Conservation (phyloP, 2,113 vertebrate species). For the Merops nubicus region DNA sequence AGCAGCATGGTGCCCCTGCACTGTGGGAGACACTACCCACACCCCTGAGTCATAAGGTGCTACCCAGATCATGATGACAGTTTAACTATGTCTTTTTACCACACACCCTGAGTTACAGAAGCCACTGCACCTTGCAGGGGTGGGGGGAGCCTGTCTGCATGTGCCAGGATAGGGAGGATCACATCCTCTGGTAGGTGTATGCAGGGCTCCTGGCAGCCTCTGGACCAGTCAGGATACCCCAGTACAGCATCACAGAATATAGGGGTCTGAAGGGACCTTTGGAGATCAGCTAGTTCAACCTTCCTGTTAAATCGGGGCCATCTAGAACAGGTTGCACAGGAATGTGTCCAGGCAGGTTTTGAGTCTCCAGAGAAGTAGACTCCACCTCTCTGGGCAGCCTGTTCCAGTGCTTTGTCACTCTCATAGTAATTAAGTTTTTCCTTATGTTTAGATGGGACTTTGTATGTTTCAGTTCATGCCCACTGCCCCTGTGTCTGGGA, state of each 20-base stretch:
- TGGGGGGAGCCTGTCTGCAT: neutral
- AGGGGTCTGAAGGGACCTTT: no score
- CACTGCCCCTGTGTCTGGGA: neutral
- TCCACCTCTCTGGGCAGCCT: no score
- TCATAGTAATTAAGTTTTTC: no score
- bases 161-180: neutral
- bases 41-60: neutral
- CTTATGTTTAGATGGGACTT: no score
- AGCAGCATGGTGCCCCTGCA: neutral
- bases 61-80: fast-evolving
- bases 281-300: no score
- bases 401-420: no score
- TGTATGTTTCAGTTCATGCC: no score
- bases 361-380: no score
- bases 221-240: neutral
- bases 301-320: no score
- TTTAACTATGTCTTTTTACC: neutral
- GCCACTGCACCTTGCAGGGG: neutral
- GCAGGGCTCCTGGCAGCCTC: neutral
- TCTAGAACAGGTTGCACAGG: no score
- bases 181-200: neutral
- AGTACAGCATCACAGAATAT: neutral
- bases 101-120: neutral
- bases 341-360: no score
- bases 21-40: neutral